Evolutionary conservation across 2,888 invertebrate species (phyloP), one percentile per base, ranked within the genome.

Genomic region (Scaptomyza polygonia): DNA sequence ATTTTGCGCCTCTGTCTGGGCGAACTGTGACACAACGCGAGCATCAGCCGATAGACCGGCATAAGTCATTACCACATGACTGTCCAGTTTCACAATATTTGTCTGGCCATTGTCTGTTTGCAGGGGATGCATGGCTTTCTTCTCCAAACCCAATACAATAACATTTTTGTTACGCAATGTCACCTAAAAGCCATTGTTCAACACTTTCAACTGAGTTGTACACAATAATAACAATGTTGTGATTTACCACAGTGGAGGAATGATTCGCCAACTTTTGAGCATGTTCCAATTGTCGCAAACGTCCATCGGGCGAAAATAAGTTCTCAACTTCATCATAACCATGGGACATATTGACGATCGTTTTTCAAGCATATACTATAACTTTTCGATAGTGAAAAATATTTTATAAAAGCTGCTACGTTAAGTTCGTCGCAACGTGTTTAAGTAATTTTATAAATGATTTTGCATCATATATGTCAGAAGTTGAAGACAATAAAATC

Each of bases 231-330:
- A 18, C 8, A 16, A 3, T 14, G 0, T 3, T 5, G 1, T 8
- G 63, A 93, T 95, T 94, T 94, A 99, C 99, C 89, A 99, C 99
- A 44, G 99, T 99, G 12, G 99, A 99, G 67, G 99, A 99, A 92
- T 99, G 99, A 77, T 98, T 96, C 39, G 99, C 99, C 29, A 99
- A 99, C 94, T 99, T 99, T 92, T 99, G 99, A 30, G 99, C 99
- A 93, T 99, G 99, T 94, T 99, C 99, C 27, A 99, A 99, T 93
- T 99, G 99, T 84, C 99, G 94, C 76, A 99, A 94, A 93, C 99
- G 99, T 6, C 99, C 99, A 92, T 99, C 99, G 7, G 99, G 99
- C 12, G 99, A 99, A 93, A 99, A 99, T 81, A 99, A 99, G 68
- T 99, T 99, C 89, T 99, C 99, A 87, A 99, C 99, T 92, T 99